A percentile compares a stretch with the other conserved stretches of the same genome.
Conservation (phyloP, 2,797 vertebrate species). For the Myotis planiceps region DNA sequence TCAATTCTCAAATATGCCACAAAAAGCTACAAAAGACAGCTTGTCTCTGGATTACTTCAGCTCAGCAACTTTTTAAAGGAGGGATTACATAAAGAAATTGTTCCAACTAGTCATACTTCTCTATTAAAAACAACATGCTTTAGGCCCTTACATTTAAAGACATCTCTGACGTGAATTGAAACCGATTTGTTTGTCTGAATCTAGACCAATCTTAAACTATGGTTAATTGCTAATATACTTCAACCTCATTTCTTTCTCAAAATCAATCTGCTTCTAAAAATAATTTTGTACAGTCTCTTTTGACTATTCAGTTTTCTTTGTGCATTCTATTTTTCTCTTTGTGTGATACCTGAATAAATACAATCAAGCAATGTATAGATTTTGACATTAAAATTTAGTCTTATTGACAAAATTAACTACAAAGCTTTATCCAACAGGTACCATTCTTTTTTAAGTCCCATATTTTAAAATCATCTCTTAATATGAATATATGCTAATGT, state of each 20-base stretch:
- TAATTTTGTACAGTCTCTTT: background rate
- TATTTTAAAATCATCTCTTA: constrained; percentile 24
- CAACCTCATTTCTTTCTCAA: constrained; percentile 11
- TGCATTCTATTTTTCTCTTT: background rate
- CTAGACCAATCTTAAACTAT: constrained; percentile 36
- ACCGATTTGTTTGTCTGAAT: constrained; percentile 42
- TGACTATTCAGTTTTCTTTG: background rate
- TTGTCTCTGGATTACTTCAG: constrained; percentile 53
- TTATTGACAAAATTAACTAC: background rate
- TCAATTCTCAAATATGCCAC: constrained; percentile 43
- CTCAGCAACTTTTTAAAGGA: constrained; percentile 63
- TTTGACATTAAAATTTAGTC: constrained; percentile 47
- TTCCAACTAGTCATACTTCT: constrained; percentile 44
- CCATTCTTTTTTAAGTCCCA: background rate
- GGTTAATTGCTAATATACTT: background rate
- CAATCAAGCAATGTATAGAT: constrained; percentile 29
- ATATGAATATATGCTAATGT: background rate
- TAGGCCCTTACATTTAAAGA: constrained; percentile 19
- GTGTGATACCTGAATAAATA: background rate
- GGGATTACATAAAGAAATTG: constrained; percentile 67
- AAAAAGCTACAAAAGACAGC: constrained; percentile 57
- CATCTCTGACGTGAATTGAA: background rate
- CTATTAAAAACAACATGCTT: constrained; percentile 17
- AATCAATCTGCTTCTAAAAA: constrained; percentile 47
- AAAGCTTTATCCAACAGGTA: background rate